Percentiles rank a stretch among this genome's conserved stretches.
Conservation (phyloP, 2,888 invertebrate species). For the Scelioninae gen. 2 region DNA sequence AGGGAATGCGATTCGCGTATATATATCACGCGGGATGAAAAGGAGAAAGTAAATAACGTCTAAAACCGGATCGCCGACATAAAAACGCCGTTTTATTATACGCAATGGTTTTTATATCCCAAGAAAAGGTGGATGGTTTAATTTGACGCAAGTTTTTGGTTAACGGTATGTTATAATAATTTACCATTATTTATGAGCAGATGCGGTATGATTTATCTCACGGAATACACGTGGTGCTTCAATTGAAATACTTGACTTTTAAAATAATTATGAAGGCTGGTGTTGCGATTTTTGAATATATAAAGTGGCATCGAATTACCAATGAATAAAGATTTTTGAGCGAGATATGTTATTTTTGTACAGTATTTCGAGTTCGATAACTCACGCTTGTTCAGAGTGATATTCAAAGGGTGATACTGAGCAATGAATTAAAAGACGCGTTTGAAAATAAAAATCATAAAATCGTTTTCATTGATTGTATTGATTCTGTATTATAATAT, state of each 20-base stretch:
- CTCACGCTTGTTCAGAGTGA: no score
- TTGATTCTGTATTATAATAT: no score
- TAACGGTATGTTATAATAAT: background rate
- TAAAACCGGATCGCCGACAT: slow-evolving; percentile 26
- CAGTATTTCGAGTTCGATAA: no score
- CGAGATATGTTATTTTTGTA: slow-evolving; percentile 1
- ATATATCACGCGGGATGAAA: slow-evolving; percentile 28
- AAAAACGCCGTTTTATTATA: slow-evolving; percentile 35
- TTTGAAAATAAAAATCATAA: background rate
- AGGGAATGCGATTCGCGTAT: slow-evolving; percentile 26
- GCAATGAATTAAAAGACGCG: background rate
- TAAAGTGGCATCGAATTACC: slow-evolving; percentile 1
- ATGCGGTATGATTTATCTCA: background rate
- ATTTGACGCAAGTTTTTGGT: background rate
- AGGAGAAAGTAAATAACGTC: slow-evolving; percentile 20
- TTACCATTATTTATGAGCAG: background rate
- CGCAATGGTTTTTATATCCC: slow-evolving; percentile 10
- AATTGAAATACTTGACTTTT: background rate
- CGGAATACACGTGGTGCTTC: background rate
- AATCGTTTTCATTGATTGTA: no score
- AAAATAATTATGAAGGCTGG: background rate
- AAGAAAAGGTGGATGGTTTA: background rate
- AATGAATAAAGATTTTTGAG: background rate
- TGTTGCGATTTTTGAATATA: background rate
- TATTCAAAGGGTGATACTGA: background rate